Evolutionary conservation across 2,797 vertebrate species (phyloP).

Genomic region (Podarcis lilfordi): DNA sequence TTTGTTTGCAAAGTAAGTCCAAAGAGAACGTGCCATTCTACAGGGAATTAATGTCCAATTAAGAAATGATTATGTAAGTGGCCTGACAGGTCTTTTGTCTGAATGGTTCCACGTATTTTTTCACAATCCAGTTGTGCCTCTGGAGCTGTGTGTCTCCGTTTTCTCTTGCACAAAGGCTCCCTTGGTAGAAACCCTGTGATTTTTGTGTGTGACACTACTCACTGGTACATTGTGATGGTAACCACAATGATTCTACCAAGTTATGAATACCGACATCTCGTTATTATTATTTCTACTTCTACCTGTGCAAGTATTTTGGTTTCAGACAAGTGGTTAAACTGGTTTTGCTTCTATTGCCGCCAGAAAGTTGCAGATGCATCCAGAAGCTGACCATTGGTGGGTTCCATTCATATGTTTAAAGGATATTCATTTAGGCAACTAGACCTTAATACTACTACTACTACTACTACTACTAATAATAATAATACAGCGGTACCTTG

Average conservation of each 20-base stretch:
- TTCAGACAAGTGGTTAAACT: background rate
- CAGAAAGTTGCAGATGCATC: background rate
- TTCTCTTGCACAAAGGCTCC: background rate
- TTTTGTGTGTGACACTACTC: no score
- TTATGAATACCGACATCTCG: no score
- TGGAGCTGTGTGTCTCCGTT: constrained; percentile 20
- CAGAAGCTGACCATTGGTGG: background rate
- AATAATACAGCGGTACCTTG: no score
- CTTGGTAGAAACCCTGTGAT: background rate
- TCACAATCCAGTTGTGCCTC: constrained; percentile 3
- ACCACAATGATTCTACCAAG: no score
- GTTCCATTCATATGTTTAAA: rapidly evolving
- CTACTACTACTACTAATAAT: no score
- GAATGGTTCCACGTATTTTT: constrained; percentile 56
- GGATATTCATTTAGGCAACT: rapidly evolving
- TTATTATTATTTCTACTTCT: no score
- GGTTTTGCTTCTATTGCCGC: background rate
- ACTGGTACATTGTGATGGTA: no score
- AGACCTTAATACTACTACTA: no score
- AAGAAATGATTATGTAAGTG: constrained; percentile 57
- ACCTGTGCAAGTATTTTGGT: constrained; percentile 1
- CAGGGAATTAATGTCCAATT: constrained; percentile 69
- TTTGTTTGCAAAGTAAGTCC: background rate
- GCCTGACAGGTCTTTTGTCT: constrained; percentile 50
- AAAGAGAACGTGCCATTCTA: constrained; percentile 51